Evolutionary conservation across 1,140 invertebrate genomes (phyloP), one percentile per base, ranked within the genome.

Genomic region (Magallana ariakensis): DNA sequence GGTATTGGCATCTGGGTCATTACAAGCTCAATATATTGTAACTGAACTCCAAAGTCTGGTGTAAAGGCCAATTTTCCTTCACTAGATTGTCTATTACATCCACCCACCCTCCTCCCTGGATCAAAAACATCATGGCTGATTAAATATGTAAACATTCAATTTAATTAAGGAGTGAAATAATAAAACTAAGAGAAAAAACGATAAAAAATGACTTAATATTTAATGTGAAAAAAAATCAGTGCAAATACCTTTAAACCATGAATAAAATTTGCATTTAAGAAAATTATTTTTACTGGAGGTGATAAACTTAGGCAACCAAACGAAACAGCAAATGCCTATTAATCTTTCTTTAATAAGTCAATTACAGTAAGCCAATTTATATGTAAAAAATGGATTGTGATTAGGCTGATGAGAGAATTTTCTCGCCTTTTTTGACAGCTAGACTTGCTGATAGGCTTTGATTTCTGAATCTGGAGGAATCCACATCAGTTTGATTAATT

Each of bases 321-420:
- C 33, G 33, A 46, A 46, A 22, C 33, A 26, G 22, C 33, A 75
- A 75, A 75, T 26, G 33, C 26, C 66, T 33, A 75, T 75, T 75
- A 75, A 75, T 75, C 66, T 75, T 75, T 26, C 10, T 19, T 75
- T 75, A 75, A 75, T 26, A 75, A 75, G 66, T 75, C 66, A 75
- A 26, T 46, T 75, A 33, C 9, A 10, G 66, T 75, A 75, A 75
- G 66, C 66, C 66, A 75, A 75, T 75, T 75, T 75, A 75, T 75
- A 75, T 75, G 66, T 11, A 75, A 75, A 75, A 70, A 75, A 75
- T 26, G 9, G 66, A 46, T 26, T 75, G 6, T 19, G 15, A 19
- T 13, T 75, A 26, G 10, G 22, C 66, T 75, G 66, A 75, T 11
- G 66, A 75, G 66, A 33, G 66, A 75, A 75, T 26, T 75, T 75